A percentile compares a stretch with the other conserved stretches of the same genome.
These are phyloP conservation scores for Chaetodon auriga DNA, from an alignment of 2,113 vertebrate genomes.

Conservation along the genomic window DNA sequence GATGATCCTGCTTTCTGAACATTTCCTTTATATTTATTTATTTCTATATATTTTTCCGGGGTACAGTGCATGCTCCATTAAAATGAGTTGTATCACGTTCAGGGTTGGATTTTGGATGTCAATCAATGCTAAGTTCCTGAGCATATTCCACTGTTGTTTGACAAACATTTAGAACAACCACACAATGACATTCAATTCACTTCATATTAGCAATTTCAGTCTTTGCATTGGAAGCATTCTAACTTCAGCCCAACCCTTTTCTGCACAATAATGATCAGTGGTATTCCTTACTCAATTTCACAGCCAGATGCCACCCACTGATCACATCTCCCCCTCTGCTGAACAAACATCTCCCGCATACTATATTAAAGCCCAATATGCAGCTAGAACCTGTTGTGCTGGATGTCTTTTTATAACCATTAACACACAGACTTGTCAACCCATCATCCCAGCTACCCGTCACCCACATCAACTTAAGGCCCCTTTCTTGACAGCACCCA, in stretches of 20 bases:
- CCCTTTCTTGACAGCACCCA: slow-evolving; percentile 28
- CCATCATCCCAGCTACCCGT: slow-evolving; percentile 27
- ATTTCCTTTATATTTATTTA: too few relatives aligned
- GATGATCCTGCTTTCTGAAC: not conserved
- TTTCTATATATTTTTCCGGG: too few relatives aligned
- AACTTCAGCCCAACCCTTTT: slow-evolving; percentile 14
- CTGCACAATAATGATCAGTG: not conserved
- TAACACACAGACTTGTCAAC: slow-evolving; percentile 40
- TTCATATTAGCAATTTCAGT: not conserved
- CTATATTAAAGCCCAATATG: slow-evolving; percentile 40
- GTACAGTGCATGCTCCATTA: not conserved
- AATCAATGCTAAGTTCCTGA: not conserved
- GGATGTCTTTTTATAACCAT: slow-evolving; percentile 30
- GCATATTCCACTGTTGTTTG: not conserved
- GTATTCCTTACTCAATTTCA: slow-evolving; percentile 64
- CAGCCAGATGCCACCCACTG: slow-evolving; percentile 52
- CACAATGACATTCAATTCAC: not conserved
- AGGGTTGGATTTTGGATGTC: not conserved
- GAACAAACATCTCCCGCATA: slow-evolving; percentile 39
- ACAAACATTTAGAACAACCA: not conserved
- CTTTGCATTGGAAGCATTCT: not conserved
- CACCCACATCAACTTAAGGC: slow-evolving; percentile 29
- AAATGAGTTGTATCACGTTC: not conserved
- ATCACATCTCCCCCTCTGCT: slow-evolving; percentile 23
- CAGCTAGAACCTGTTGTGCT: slow-evolving; percentile 15